Base-by-base conservation (phyloP, 1,140 invertebrate genomes). In the Psix sp. region DNA sequence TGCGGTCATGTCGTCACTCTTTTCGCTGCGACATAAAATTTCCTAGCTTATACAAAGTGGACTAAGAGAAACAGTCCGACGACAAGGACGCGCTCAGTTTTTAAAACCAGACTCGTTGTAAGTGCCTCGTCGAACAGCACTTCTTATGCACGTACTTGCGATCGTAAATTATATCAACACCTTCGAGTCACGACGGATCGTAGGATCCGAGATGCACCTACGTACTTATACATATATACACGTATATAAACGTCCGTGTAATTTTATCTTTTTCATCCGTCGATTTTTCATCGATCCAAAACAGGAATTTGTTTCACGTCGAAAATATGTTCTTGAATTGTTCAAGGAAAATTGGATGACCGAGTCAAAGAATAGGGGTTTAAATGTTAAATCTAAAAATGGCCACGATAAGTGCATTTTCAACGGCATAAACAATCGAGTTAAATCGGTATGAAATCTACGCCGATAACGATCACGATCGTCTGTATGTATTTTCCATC, bases 121-220 rank as follows among this genome's bases (percentile, higher is more conserved):
- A 71, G 70, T 71, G 56, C 60, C 72, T 46, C 54, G 62, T 74
- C 54, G 45, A 74, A 66, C 56, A 71, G 48, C 59, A 70, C 70
- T 77, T 74, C 49, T 73, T 73, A 70, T 71, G 70, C 70, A 62
- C 60, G 54, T 56, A 62, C 65, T 57, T 39, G 74, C 63, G 70
- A 79, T 81, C 77, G 77, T 83, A 83, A 83, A 83, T 83, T 83
- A 83, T 83, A 81, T 82, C 80, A 81, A 82, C 81, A 83, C 80
- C 81, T 83, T 77, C 71, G 68, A 67, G 40, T 31, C 57, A 26
- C 54, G 68, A 56, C 43, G 60, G 54, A 66, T 63, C 49, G 40
- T 62, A 56, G 66, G 35, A 62, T 49, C 40, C 74, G 57, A 65
- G 71, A 62, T 74, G 68, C 77, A 74, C 76, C 76, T 76, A 79